Evolutionary conservation across 2,113 vertebrate species (phyloP).

Genomic region (Nematolebias whitei): DNA sequence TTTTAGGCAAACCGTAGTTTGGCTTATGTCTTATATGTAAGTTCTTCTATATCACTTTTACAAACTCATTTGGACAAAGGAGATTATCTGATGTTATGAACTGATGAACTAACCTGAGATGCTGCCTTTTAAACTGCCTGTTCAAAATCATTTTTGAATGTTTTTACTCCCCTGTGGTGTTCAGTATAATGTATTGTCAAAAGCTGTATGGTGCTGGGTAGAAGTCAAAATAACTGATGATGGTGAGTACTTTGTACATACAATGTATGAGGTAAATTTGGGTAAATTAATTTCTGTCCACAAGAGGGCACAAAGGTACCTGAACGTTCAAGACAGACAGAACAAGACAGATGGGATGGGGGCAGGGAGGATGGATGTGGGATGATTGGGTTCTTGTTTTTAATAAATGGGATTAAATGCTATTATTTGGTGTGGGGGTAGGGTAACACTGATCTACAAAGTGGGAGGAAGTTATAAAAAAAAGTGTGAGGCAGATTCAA

Average conservation of each 20-base stretch:
- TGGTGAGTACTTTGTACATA: slow-evolving; percentile 8
- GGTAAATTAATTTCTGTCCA: slow-evolving; percentile 37
- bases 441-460: slow-evolving; percentile 14
- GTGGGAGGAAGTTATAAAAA: slow-evolving; percentile 11
- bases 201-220: slow-evolving; percentile 31
- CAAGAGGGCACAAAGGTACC: slow-evolving; percentile 38
- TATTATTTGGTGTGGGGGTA: slow-evolving; percentile 7
- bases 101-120: slow-evolving; percentile 10
- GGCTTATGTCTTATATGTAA: neutral
- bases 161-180: slow-evolving; percentile 30
- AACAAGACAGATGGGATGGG: slow-evolving; percentile 57
- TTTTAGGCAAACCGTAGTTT: too few relatives aligned
- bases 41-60: slow-evolving; percentile 4
- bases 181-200: slow-evolving; percentile 29
- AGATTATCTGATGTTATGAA: slow-evolving; percentile 25
- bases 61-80: neutral
- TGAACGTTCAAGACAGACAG: neutral
- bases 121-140: slow-evolving; percentile 22
- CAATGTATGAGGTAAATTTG: slow-evolving; percentile 1
- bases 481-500: slow-evolving; percentile 27
- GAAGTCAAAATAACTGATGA: neutral
- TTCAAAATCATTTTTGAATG: slow-evolving; percentile 37
- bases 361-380: slow-evolving; percentile 2
- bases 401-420: slow-evolving; percentile 49
- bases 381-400: slow-evolving; percentile 15